A percentile compares a stretch with the other conserved stretches of the same genome.
These are phyloP conservation scores for Tanypteryx hageni DNA, from an alignment of 2,888 invertebrate species.

Conservation along the genomic window DNA sequence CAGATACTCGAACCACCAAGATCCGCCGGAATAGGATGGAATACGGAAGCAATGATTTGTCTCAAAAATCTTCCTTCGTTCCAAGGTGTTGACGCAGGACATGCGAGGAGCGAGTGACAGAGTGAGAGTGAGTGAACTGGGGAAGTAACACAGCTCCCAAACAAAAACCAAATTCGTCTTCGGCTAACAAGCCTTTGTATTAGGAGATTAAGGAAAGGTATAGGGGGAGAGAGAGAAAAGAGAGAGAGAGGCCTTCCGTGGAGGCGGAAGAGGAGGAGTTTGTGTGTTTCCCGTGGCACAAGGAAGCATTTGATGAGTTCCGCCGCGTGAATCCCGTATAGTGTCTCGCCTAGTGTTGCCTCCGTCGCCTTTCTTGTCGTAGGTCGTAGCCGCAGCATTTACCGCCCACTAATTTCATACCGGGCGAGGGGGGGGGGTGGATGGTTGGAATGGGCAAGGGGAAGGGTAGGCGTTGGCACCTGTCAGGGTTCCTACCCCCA, in stretches of 20 bases:
- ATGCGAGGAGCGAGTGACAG: too few species aligned
- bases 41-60: too few species aligned
- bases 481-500: not conserved
- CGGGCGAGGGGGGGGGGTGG: not conserved
- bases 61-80: too few species aligned
- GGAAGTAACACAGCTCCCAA: not conserved
- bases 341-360: not conserved
- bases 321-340: not conserved
- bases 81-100: too few species aligned
- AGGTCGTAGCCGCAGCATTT: not conserved
- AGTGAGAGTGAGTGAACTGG: not conserved
- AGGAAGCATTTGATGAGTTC: conserved; percentile 18
- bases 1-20: too few species aligned
- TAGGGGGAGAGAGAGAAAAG: not conserved
- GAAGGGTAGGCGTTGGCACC: not conserved
- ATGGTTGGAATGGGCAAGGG: too few species aligned
- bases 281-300: not conserved
- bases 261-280: too few species aligned
- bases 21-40: too few species aligned
- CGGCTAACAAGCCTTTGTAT: conserved; percentile 2
- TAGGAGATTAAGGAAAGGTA: not conserved
- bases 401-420: not conserved
- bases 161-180: not conserved
- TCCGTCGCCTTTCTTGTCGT: not conserved
- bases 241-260: too few species aligned